Evolutionary conservation across 2,113 vertebrate genomes (phyloP).

Genomic region (Campylorhamphus procurvoides): DNA sequence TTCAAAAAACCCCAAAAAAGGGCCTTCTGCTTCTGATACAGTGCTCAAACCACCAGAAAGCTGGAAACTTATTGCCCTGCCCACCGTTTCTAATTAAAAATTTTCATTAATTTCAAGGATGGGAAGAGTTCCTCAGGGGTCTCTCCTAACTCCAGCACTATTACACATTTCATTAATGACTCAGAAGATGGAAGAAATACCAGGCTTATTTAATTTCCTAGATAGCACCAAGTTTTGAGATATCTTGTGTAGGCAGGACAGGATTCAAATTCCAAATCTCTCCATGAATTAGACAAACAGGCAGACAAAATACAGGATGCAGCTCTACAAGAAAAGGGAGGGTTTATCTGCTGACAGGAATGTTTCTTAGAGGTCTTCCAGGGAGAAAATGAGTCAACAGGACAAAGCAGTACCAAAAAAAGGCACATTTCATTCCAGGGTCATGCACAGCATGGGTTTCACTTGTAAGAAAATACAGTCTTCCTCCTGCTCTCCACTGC

Average conservation of each 20-base stretch:
- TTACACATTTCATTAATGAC: not conserved
- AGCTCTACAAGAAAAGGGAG: not conserved
- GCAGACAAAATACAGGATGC: not conserved
- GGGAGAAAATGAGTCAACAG: not conserved
- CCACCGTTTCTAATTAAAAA: not conserved
- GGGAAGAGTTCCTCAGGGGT: not conserved
- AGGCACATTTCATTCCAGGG: not conserved
- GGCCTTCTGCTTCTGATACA: not conserved
- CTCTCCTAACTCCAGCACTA: not conserved
- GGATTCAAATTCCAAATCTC: not conserved
- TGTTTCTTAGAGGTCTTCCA: not conserved
- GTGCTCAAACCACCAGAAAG: not conserved
- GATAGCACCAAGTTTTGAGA: not conserved
- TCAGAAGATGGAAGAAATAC: not conserved
- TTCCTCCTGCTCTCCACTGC: not conserved
- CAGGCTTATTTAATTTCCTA: not conserved
- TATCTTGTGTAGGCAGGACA: not conserved
- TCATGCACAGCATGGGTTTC: not conserved
- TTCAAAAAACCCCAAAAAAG: not conserved
- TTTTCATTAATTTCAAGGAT: not conserved
- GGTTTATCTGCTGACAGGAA: not conserved
- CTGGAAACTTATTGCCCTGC: not conserved
- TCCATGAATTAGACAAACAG: not conserved
- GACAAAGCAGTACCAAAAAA: not conserved
- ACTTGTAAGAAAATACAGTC: not conserved